Conservation (phyloP, 2,888 invertebrate genomes). For the Syritta pipiens region DNA sequence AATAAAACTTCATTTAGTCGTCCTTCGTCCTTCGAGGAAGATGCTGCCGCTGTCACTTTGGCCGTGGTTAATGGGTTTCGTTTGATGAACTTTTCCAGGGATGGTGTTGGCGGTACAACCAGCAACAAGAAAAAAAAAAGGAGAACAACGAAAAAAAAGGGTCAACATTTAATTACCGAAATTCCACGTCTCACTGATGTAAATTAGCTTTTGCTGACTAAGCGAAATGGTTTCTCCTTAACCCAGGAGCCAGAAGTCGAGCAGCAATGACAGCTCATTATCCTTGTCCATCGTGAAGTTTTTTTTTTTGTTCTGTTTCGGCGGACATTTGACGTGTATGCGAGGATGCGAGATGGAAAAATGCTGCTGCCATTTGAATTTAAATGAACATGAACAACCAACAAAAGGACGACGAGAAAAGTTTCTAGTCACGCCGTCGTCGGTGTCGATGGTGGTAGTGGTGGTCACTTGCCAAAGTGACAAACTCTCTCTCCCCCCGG, state of each 20-base stretch:
- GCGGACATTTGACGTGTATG: background rate
- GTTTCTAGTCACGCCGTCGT: conserved; percentile 36
- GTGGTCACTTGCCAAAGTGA: too few species aligned
- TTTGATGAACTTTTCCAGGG: conserved; percentile 33
- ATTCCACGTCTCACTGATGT: conserved; percentile 62
- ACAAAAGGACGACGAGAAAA: conserved; percentile 26
- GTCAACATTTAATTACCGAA: conserved; percentile 67
- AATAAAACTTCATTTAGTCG: conserved; percentile 55
- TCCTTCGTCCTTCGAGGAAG: background rate
- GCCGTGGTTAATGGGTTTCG: conserved; percentile 49
- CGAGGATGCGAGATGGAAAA: background rate
- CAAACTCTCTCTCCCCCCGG: too few species aligned
- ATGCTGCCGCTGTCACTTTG: conserved; percentile 15
- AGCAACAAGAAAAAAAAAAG: conserved; percentile 38
- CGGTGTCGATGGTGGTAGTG: too few species aligned
- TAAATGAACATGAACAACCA: conserved; percentile 23
- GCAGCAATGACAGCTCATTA: conserved; percentile 60
- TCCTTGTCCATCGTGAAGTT: conserved; percentile 40
- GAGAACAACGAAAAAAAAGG: conserved; percentile 38
- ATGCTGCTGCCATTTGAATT: conserved; percentile 39
- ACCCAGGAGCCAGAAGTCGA: background rate
- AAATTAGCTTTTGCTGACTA: conserved; percentile 64
- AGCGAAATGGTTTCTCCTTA: conserved; percentile 10
- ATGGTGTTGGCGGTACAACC: too few species aligned
- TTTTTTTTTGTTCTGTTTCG: conserved; percentile 1